Base-by-base conservation (phyloP, 2,888 invertebrate species). In the Argyra leucocephala region DNA sequence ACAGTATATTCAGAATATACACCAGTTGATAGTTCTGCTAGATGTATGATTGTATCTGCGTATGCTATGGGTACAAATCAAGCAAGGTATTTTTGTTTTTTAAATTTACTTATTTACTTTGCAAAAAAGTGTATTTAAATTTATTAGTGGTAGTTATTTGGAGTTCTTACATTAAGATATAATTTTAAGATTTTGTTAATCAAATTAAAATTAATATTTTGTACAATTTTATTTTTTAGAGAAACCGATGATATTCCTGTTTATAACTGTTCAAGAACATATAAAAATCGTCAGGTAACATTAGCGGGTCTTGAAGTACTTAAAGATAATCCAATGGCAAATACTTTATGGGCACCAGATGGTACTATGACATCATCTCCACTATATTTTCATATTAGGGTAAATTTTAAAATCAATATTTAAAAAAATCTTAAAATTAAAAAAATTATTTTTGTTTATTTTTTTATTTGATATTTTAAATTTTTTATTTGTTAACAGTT, bases 201-300 rank as follows among this genome's bases (percentile, higher is more conserved):
- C 37, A 15, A n/a, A n/a, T n/a, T n/a, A n/a, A n/a, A n/a, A n/a
- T 57, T n/a, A 3, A 21, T 21, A 21, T 57, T 57, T 22, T 21
- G 21, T 3, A 22, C 15, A 59, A 1, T 59, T 59, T n/a, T n/a
- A n/a, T n/a, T n/a, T n/a, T n/a, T 15, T 23, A 59, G 59, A 3
- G 4, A 1, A 6, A 2, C 76, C 2, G 78, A 81, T 10, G 80
- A 82, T 59, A 72, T 88, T 0, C 80, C 85, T 0, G 86, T 96
- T 5, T 91, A 92, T 80, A 94, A 97, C 77, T 89, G 89, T 73
- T 88, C 92, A 12, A 87, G 91, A 0, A 86, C 89, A 3, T 81
- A 93, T 18, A 85, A 85, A 0, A 86, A 88, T 81, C 82, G 78
- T 0, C 82, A 88, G 64, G 75, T 95, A 24, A 82, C 86, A 0